Percentiles rank a stretch among this genome's conserved stretches.
Evolutionary conservation across 2,113 vertebrate species (phyloP).

Genomic region (Callopanchax toddi): DNA sequence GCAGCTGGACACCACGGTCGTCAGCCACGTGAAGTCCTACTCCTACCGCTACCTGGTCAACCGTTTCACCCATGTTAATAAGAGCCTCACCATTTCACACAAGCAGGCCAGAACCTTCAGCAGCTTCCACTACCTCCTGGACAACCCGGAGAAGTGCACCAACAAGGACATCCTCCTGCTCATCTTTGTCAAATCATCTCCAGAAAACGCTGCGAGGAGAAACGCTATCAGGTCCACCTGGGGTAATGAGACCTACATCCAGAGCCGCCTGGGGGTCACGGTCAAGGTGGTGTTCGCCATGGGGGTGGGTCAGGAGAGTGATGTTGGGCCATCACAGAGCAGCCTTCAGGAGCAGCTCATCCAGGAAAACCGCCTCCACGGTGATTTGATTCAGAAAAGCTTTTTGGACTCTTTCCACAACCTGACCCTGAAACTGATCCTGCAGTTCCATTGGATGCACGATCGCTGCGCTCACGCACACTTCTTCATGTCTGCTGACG

Average conservation of each 20-base stretch:
- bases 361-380: slow-evolving; percentile 80
- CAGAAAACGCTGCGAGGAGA: slow-evolving; percentile 84
- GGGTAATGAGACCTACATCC: slow-evolving; percentile 89
- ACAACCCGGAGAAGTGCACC: slow-evolving; percentile 86
- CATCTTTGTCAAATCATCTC: slow-evolving; percentile 90
- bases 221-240: slow-evolving; percentile 89
- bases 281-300: slow-evolving; percentile 91
- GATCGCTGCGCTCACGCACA: slow-evolving; percentile 86
- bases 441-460: slow-evolving; percentile 94
- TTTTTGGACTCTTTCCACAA: slow-evolving; percentile 97
- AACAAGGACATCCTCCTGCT: slow-evolving; percentile 87
- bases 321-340: slow-evolving; percentile 29
- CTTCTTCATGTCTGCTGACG: slow-evolving; percentile 95
- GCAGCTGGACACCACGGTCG: slow-evolving; percentile 78
- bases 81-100: slow-evolving; percentile 83
- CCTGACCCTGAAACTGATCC: slow-evolving; percentile 91
- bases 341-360: slow-evolving; percentile 75
- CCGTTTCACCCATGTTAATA: slow-evolving; percentile 85
- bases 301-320: slow-evolving; percentile 64
- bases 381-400: slow-evolving; percentile 91
- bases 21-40: slow-evolving; percentile 89
- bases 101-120: slow-evolving; percentile 71
- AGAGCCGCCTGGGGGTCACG: slow-evolving; percentile 80
- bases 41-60: slow-evolving; percentile 90
- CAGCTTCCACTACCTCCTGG: slow-evolving; percentile 86